phyloP scores from a whole-genome alignment of 2,113 vertebrate species.

The Amphiprion ocellaris region DNA sequence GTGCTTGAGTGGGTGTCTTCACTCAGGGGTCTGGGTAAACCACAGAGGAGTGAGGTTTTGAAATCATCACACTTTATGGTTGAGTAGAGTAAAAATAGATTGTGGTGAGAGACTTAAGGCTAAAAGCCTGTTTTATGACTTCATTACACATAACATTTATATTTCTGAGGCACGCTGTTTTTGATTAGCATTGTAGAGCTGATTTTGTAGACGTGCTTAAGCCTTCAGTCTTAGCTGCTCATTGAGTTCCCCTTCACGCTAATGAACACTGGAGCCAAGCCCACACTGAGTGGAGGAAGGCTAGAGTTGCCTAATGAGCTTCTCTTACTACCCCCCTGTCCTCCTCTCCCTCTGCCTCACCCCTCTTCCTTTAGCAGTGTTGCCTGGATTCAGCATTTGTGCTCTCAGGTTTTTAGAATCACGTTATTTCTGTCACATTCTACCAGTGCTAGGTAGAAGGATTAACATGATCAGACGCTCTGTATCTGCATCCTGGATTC shows the following conservation, averaged over 20 bases:
- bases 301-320: slow-evolving; percentile 80
- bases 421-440: slow-evolving; percentile 43
- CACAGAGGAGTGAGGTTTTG: slow-evolving; percentile 69
- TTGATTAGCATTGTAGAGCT: slow-evolving; percentile 78
- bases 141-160: slow-evolving; percentile 82
- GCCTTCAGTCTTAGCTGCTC: slow-evolving; percentile 69
- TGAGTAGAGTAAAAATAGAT: slow-evolving; percentile 80
- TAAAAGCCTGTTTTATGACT: slow-evolving; percentile 81
- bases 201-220: slow-evolving; percentile 67
- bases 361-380: slow-evolving; percentile 41
- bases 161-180: slow-evolving; percentile 72
- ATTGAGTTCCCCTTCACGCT: slow-evolving; percentile 75
- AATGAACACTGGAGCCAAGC: slow-evolving; percentile 78
- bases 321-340: slow-evolving; percentile 66
- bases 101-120: slow-evolving; percentile 68
- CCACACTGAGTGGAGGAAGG: slow-evolving; percentile 74
- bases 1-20: slow-evolving; percentile 67
- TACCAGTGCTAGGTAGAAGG: slow-evolving; percentile 4
- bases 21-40: slow-evolving; percentile 68
- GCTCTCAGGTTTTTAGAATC: slow-evolving; percentile 13
- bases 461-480: slow-evolving; percentile 48
- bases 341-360: slow-evolving; percentile 43
- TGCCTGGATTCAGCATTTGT: slow-evolving; percentile 51
- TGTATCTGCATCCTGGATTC: slow-evolving; percentile 45
- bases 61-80: slow-evolving; percentile 79